Evolutionary conservation across 1,140 invertebrate species (phyloP).

Genomic region (Drosophila carrolli): DNA sequence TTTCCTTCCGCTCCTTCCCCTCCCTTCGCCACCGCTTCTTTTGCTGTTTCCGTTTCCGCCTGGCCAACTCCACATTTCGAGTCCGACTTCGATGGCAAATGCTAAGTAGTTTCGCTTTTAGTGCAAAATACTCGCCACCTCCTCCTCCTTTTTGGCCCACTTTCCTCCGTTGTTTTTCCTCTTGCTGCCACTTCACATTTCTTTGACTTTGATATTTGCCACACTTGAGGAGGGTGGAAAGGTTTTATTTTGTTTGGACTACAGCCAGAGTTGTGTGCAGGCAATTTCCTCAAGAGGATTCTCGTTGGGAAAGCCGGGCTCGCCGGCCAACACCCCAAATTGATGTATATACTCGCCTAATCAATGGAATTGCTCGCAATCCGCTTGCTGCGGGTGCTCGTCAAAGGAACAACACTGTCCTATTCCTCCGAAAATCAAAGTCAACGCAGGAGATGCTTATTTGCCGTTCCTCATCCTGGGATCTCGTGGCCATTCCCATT

Average conservation of each 20-base stretch:
- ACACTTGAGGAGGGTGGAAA: constrained; percentile 29
- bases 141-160: neutral
- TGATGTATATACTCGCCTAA: constrained; percentile 19
- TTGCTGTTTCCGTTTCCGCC: constrained; percentile 53
- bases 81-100: constrained; percentile 50
- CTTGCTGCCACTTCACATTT: constrained; percentile 42
- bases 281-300: constrained; percentile 42
- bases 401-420: constrained; percentile 26
- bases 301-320: constrained; percentile 14
- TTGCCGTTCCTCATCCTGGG: constrained; percentile 11
- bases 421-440: constrained; percentile 21
- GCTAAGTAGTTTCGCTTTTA: constrained; percentile 81
- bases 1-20: constrained; percentile 8
- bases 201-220: constrained; percentile 68
- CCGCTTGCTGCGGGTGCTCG: constrained; percentile 28
- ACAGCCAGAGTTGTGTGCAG: neutral
- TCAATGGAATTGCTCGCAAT: constrained; percentile 26
- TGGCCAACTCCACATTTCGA: constrained; percentile 27
- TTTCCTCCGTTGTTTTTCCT: constrained; percentile 20
- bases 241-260: constrained; percentile 16
- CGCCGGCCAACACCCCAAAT: neutral
- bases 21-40: constrained; percentile 9
- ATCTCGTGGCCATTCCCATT: neutral
- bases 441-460: constrained; percentile 43
- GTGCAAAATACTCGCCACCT: constrained; percentile 65